These are phyloP conservation scores for Lemur catta DNA, from an alignment of 2,797 vertebrate species.

Conservation along the genomic window DNA sequence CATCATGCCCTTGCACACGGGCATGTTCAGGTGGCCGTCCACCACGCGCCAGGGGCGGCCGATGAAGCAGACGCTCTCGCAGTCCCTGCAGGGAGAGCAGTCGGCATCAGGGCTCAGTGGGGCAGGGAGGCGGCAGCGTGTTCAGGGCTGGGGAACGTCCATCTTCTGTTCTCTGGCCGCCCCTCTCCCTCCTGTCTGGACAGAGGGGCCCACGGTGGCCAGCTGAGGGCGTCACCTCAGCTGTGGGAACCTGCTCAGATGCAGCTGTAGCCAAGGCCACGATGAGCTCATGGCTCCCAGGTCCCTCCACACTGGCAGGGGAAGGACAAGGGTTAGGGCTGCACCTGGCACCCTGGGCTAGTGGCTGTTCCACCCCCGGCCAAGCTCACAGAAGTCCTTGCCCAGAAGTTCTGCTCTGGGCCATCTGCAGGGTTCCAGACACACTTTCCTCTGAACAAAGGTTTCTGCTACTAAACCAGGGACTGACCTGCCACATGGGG, in stretches of 20 bases:
- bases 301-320: no score
- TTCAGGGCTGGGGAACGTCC: not conserved
- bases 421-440: accelerated
- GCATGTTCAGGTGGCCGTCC: slow-evolving; percentile 91
- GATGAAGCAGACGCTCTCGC: slow-evolving; percentile 86
- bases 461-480: not conserved
- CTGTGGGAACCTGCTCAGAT: not conserved
- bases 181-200: not conserved
- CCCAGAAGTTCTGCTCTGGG: not conserved
- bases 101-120: accelerated
- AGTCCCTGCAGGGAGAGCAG: slow-evolving; percentile 56
- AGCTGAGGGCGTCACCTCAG: not conserved
- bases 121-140: accelerated
- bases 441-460: not conserved
- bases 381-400: not conserved
- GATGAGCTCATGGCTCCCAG: not conserved
- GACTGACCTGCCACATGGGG: not conserved
- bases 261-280: accelerated
- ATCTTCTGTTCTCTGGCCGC: not conserved
- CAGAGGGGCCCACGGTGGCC: accelerated
- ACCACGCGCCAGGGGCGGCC: slow-evolving; percentile 95
- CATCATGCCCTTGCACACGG: slow-evolving; percentile 96
- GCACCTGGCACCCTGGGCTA: not conserved
- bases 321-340: not conserved
- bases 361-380: not conserved